These are phyloP conservation scores for Globodera rostochiensis DNA, from an alignment of 1,140 invertebrate species.

Conservation along the genomic window DNA sequence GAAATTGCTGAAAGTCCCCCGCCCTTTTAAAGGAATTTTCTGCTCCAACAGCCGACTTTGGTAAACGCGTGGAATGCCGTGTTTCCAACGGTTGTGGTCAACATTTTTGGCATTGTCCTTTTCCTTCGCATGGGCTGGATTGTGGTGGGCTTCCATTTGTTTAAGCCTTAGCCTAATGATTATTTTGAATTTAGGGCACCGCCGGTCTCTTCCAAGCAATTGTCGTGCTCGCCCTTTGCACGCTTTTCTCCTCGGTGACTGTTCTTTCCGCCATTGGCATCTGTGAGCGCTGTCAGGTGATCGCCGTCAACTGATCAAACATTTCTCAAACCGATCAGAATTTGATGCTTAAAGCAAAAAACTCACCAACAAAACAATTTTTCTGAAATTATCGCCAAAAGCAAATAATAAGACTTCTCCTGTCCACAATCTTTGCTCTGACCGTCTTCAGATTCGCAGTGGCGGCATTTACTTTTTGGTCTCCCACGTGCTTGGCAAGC, in stretches of 20 bases:
- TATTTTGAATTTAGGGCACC: slow-evolving; percentile 71
- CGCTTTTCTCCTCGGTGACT: slow-evolving; percentile 83
- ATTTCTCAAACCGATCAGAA: neutral
- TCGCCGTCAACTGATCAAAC: slow-evolving; percentile 68
- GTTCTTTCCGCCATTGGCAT: slow-evolving; percentile 91
- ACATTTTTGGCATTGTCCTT: slow-evolving; percentile 94
- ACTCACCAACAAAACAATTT: too few relatives aligned
- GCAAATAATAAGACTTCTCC: neutral
- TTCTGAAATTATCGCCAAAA: too few relatives aligned
- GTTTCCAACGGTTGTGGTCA: slow-evolving; percentile 88
- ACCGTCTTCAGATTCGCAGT: slow-evolving; percentile 69
- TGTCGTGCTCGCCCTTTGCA: slow-evolving; percentile 83
- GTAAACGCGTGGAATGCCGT: slow-evolving; percentile 98
- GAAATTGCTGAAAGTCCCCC: too few relatives aligned
- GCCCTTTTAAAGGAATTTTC: slow-evolving; percentile 73
- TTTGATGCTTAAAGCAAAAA: too few relatives aligned
- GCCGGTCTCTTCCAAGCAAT: slow-evolving; percentile 85
- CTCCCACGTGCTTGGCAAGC: slow-evolving; percentile 86
- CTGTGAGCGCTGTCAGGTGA: slow-evolving; percentile 87
- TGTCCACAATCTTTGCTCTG: neutral
- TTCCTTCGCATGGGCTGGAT: slow-evolving; percentile 95
- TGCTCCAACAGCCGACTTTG: slow-evolving; percentile 86
- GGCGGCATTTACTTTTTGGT: slow-evolving; percentile 93
- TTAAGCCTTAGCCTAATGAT: neutral
- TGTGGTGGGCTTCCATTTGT: slow-evolving; percentile 69